Evolutionary conservation across 2,113 vertebrate species (phyloP).

Genomic region (Paraplagusia blochii): DNA sequence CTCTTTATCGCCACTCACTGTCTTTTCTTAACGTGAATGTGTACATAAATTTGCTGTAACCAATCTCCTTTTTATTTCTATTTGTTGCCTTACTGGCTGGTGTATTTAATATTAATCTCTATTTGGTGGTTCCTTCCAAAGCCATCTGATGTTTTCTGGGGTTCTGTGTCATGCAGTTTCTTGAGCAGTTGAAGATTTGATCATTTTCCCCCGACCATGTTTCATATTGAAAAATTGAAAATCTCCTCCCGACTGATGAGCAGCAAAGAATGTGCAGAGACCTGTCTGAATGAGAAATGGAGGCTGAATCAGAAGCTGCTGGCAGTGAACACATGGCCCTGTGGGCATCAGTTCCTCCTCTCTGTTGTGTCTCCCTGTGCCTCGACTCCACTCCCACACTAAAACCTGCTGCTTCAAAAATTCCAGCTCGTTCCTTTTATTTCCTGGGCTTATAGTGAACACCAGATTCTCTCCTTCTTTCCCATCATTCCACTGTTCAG

Average conservation of each 20-base stretch:
- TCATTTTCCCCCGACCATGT: conserved; percentile 36
- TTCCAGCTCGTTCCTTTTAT: conserved; percentile 26
- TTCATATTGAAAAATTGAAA: conserved; percentile 35
- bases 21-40: conserved; percentile 76
- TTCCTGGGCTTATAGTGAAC: conserved; percentile 10
- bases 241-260: conserved; percentile 11
- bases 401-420: conserved; percentile 31
- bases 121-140: conserved; percentile 55
- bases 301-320: conserved; percentile 43
- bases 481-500: conserved; percentile 13
- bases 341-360: conserved; percentile 29
- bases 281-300: conserved; percentile 42
- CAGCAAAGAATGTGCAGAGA: conserved; percentile 46
- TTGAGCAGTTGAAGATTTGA: conserved; percentile 3
- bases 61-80: conserved; percentile 50
- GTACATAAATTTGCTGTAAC: conserved; percentile 80
- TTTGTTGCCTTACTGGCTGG: conserved; percentile 68
- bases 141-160: conserved; percentile 53
- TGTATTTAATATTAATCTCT: conserved; percentile 71
- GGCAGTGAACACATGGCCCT: conserved; percentile 42
- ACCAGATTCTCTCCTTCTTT: conserved; percentile 11
- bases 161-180: conserved; percentile 40
- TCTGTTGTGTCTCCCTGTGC: conserved; percentile 39
- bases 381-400: conserved; percentile 47
- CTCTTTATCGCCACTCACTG: conserved; percentile 17